Percentiles rank a stretch among this genome's conserved stretches.
phyloP scores from a whole-genome alignment of 1,140 invertebrate species.

The Drosophila malerkotliana region DNA sequence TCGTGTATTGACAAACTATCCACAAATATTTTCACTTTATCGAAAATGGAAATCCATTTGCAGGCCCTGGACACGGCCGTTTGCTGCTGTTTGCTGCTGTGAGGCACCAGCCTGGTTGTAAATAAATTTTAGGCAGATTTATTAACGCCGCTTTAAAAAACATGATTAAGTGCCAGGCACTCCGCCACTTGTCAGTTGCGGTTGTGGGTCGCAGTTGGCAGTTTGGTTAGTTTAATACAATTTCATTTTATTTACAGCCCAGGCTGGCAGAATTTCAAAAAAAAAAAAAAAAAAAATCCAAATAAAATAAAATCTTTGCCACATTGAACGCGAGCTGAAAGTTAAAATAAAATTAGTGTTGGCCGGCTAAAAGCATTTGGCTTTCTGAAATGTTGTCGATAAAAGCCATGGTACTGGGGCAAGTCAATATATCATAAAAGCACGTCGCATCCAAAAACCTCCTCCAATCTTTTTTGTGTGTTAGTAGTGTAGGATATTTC shows the following conservation, averaged over 20 bases:
- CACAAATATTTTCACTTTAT: constrained; percentile 48
- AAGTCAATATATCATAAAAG: constrained; percentile 82
- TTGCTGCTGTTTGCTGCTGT: not conserved
- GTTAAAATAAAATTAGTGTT: constrained; percentile 76
- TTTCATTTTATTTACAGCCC: constrained; percentile 22
- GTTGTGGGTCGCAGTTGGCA: constrained; percentile 14
- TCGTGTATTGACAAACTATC: constrained; percentile 24
- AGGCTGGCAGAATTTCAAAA: not conserved
- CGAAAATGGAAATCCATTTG: constrained; percentile 62
- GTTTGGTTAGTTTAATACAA: constrained; percentile 13
- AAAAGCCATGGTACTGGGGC: constrained; percentile 51
- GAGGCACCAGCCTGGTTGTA: constrained; percentile 6
- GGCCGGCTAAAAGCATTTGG: constrained; percentile 67
- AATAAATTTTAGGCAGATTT: constrained; percentile 47
- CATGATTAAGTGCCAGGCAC: constrained; percentile 41
- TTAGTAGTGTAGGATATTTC: not conserved
- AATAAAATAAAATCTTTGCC: constrained; percentile 42
- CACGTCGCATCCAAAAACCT: constrained; percentile 60
- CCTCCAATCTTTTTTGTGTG: constrained; percentile 22
- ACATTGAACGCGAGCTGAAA: constrained; percentile 31
- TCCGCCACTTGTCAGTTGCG: constrained; percentile 31
- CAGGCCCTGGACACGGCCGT: constrained; percentile 3
- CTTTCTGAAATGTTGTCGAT: constrained; percentile 49
- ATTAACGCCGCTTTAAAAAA: constrained; percentile 46
- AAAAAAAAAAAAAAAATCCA: not conserved